These are phyloP conservation scores for Strigamia maritima DNA, from an alignment of 2,888 invertebrate genomes.

Conservation along the genomic window DNA sequence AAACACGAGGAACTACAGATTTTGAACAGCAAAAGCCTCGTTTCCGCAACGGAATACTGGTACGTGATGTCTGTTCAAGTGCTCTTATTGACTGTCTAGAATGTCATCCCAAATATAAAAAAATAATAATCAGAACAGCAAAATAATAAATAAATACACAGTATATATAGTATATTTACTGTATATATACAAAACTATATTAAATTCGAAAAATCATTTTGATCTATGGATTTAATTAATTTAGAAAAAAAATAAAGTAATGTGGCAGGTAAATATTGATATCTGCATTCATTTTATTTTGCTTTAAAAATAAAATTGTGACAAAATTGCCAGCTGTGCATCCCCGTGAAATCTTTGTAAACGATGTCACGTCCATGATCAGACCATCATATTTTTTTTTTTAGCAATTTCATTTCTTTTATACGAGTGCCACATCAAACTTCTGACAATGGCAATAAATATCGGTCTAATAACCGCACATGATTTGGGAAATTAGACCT, in stretches of 20 bases:
- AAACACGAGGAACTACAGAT: neutral
- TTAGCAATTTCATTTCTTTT: slow-evolving; percentile 10
- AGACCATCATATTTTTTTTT: neutral
- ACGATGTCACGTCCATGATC: slow-evolving; percentile 7
- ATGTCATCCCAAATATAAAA: neutral
- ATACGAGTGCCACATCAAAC: slow-evolving; percentile 17
- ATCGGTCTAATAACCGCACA: slow-evolving; percentile 17
- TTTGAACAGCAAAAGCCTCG: neutral
- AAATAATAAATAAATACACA: neutral
- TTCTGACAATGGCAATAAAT: slow-evolving; percentile 11
- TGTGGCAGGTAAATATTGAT: too few relatives aligned
- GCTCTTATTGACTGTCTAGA: neutral
- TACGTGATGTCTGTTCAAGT: neutral
- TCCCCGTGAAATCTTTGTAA: slow-evolving; percentile 9
- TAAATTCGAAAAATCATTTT: too few relatives aligned
- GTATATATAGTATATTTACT: too few relatives aligned
- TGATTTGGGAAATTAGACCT: slow-evolving; percentile 21
- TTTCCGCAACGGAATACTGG: neutral
- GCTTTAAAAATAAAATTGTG: neutral
- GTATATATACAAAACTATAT: too few relatives aligned
- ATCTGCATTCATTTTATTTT: neutral
- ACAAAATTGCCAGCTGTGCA: neutral
- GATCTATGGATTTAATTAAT: too few relatives aligned
- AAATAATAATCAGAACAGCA: neutral
- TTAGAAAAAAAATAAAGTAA: neutral